These are phyloP conservation scores for Hyperopisus bebe DNA, from an alignment of 2,113 vertebrate species.

Conservation along the genomic window DNA sequence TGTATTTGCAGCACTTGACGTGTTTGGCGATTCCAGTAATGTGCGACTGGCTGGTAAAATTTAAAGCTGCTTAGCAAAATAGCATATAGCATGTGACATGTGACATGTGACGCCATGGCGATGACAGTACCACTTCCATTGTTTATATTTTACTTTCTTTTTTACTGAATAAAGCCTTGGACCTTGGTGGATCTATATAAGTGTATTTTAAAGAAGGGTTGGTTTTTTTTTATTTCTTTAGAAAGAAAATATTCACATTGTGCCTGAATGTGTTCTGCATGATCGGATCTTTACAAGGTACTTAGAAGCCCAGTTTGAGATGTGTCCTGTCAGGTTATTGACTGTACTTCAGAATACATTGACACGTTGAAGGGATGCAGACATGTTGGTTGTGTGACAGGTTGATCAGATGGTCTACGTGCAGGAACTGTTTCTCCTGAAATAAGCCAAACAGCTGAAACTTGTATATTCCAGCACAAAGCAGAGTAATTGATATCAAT, in stretches of 20 bases:
- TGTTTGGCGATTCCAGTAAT: slow-evolving; percentile 21
- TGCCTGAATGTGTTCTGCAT: neutral
- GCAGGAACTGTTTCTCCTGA: neutral
- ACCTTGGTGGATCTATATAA: slow-evolving; percentile 20
- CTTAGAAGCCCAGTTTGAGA: neutral
- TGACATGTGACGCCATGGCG: slow-evolving; percentile 25
- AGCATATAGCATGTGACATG: slow-evolving; percentile 28
- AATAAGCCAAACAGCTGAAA: neutral
- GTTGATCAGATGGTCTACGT: neutral
- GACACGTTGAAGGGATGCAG: neutral
- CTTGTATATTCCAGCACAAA: neutral
- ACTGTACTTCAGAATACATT: neutral
- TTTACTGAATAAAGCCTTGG: slow-evolving; percentile 24
- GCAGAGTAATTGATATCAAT: neutral
- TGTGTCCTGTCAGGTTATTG: neutral
- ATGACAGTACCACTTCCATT: slow-evolving; percentile 34
- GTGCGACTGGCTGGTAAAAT: slow-evolving; percentile 29
- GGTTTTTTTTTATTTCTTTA: neutral
- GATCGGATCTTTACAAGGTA: neutral
- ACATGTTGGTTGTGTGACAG: neutral
- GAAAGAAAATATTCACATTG: neutral
- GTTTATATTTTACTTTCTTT: slow-evolving; percentile 46
- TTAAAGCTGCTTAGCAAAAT: slow-evolving; percentile 31
- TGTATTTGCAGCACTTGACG: slow-evolving; percentile 29
- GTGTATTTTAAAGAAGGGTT: slow-evolving; percentile 34